These are phyloP conservation scores for Sminthurinus signatus DNA, from an alignment of 1,140 invertebrate genomes.

Conservation along the genomic window DNA sequence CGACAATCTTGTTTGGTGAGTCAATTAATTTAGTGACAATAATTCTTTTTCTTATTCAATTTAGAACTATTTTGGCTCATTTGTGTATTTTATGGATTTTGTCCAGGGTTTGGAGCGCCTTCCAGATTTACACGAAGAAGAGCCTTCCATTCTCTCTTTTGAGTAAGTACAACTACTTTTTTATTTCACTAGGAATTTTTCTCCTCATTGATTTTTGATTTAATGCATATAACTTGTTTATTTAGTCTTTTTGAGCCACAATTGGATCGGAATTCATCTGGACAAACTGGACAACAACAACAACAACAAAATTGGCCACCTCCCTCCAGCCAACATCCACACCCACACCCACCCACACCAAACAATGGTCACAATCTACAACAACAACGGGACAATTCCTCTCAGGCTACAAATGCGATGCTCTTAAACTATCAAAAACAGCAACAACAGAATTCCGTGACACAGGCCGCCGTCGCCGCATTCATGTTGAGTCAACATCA, in stretches of 20 bases:
- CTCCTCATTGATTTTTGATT: too few relatives aligned
- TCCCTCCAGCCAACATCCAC: too few relatives aligned
- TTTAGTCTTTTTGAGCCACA: slow-evolving; percentile 41
- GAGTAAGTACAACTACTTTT: too few relatives aligned
- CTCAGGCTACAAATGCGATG: slow-evolving; percentile 41
- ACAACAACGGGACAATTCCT: slow-evolving; percentile 6
- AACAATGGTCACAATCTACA: too few relatives aligned
- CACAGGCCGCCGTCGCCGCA: slow-evolving; percentile 39
- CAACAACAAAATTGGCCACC: slow-evolving; percentile 28
- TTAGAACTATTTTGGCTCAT: too few relatives aligned
- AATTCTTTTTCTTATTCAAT: too few relatives aligned
- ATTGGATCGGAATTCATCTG: too few relatives aligned
- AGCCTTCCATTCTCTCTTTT: slow-evolving; percentile 76
- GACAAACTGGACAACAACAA: background rate
- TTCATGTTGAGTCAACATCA: slow-evolving; percentile 40
- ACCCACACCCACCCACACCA: too few relatives aligned
- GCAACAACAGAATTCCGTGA: slow-evolving; percentile 61
- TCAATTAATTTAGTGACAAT: too few relatives aligned
- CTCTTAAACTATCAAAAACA: slow-evolving; percentile 45
- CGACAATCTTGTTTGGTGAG: slow-evolving; percentile 75
- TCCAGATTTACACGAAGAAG: slow-evolving; percentile 84
- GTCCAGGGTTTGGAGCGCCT: slow-evolving; percentile 80
- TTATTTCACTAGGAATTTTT: too few relatives aligned
- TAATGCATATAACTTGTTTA: too few relatives aligned
- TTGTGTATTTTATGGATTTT: too few relatives aligned